Base-by-base conservation (phyloP, 2,113 vertebrate species). In the Hypomesus transpacificus region DNA sequence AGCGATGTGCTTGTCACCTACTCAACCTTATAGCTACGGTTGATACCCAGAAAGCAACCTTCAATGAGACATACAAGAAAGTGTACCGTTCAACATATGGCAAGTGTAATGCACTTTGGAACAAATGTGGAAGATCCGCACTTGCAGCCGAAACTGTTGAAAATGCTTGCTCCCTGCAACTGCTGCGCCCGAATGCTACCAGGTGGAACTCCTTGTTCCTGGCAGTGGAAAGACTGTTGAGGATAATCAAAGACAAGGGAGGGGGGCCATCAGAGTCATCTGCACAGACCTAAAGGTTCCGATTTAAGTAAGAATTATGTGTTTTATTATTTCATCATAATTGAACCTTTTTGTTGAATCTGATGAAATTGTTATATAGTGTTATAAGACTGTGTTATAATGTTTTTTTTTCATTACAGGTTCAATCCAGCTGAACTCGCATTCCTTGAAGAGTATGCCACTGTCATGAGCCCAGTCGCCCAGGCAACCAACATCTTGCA, bases 1-100 rank as follows among this genome's bases (percentile, higher is more conserved):
- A 79, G 51, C 39, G 21, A 53, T 79, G 70, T 76, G 74, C 77
- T 60, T 80, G 74, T 46, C 71, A 80, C 21, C 22, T 82, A 14
- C 73, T 78, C 14, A 82, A 82, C 24, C 58, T 79, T 26, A 51
- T 71, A 57, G 56, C 61, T 39, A 79, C 58, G 1, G 20, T n/a
- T 17, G 73, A 79, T 73, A 69, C 68, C 18, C 58, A 11, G 9
- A 75, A 76, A 46, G 71, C 69, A 72, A 68, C 13, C 73, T 52
- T 68, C 68, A 80, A 71, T 69, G 71, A 68, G 1, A 20, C 26
- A 0, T 82, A 77, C 65, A 77, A 70, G 24, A 75, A 66, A 50
- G 11, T 78, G 13, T 76, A 56, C 26, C 22, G 61, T 14, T 73
- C 75, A 54, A 65, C 70, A 68, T 83, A 74, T 71, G 20, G 56